Percentiles rank a stretch among this genome's conserved stretches.
Evolutionary conservation across 2,113 vertebrate species (phyloP).

Genomic region (Tympanuchus pallidicinctus): DNA sequence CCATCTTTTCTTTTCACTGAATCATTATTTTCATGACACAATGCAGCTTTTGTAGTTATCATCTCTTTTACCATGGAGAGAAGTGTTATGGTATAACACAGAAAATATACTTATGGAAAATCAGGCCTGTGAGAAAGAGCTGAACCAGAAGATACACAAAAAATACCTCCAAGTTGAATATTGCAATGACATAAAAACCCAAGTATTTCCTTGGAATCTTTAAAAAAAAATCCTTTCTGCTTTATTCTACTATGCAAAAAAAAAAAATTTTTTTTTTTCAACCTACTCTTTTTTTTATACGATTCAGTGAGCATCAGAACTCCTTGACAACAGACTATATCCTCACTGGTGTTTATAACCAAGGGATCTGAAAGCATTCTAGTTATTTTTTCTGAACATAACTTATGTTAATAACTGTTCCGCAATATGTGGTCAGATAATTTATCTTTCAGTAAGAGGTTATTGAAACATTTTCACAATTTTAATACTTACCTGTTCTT

Average conservation of each 20-base stretch:
- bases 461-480: neutral
- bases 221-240: neutral
- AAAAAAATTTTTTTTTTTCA: neutral
- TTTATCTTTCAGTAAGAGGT: neutral
- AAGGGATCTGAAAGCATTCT: neutral
- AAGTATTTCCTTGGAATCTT: neutral
- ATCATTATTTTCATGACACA: neutral
- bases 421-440: neutral
- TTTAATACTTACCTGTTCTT: neutral
- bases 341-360: neutral
- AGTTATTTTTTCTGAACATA: neutral
- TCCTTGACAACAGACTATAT: neutral
- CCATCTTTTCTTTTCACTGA: neutral
- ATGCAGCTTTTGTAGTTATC: neutral
- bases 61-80: neutral
- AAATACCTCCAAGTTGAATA: neutral
- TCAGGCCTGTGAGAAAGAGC: neutral
- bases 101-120: neutral
- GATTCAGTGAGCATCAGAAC: neutral
- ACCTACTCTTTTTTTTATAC: neutral
- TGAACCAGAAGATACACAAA: neutral
- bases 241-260: neutral
- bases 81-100: neutral
- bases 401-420: neutral
- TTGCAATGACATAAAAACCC: neutral